Evolutionary conservation across 1,140 invertebrate genomes (phyloP), one percentile per base, ranked within the genome.

Genomic region (Rhopalosiphum maidis): DNA sequence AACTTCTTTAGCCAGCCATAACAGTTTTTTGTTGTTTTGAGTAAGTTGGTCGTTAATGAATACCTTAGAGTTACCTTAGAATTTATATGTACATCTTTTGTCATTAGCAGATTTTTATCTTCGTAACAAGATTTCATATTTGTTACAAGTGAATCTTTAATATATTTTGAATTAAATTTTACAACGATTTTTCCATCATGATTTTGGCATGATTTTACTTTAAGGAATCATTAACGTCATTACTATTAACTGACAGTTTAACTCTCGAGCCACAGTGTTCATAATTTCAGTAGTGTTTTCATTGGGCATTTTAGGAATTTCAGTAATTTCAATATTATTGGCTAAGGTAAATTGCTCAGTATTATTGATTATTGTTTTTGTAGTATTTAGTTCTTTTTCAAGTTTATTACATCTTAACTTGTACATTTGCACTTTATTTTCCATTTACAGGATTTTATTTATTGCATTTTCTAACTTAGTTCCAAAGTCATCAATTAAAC

Each of bases 41-140:
- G 68, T 77, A 77, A 35, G 68, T 30, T 77, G n/a, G n/a, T 77
- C 68, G n/a, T 77, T 77, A 77, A 77, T 77, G n/a, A 77, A 77
- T 21, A 77, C 68, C 68, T 77, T 35, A 21, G 30, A 77, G 4
- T 77, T 77, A 77, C n/a, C 30, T n/a, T n/a, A 2, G 35, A 77
- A 77, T 35, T 77, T 77, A 18, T n/a, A 1, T 77, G 15, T 2
- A 77, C 35, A 35, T 77, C 68, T 77, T 77, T 77, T 77, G n/a
- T 4, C 68, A 77, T 77, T 18, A 77, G n/a, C 21, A n/a, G n/a
- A 35, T 77, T 35, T 77, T 77, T 77, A 35, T 77, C n/a, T 77
- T 77, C 35, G n/a, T 77, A 77, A 77, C 68, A 4, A 2, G n/a
- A 35, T 5, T 77, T 77, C 11, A 35, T 77, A 9, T 30, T 77